These are phyloP conservation scores for Acleris cristana DNA, from an alignment of 2,888 invertebrate species.

Conservation along the genomic window DNA sequence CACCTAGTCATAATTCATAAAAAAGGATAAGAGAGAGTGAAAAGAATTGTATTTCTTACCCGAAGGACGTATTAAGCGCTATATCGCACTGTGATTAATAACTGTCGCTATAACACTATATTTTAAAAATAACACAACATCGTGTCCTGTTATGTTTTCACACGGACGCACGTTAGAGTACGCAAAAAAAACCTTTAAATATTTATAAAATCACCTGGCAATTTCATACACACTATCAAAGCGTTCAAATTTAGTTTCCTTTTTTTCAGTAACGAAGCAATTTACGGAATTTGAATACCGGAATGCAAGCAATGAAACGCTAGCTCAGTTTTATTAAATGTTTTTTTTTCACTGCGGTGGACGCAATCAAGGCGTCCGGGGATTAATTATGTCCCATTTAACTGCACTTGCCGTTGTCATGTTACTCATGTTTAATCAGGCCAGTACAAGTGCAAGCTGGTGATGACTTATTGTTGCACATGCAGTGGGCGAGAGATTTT, in stretches of 20 bases:
- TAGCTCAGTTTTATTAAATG: constrained; percentile 23
- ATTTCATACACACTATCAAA: not conserved
- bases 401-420: constrained; percentile 33
- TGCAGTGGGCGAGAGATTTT: constrained; percentile 5
- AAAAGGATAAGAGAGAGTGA: too few species aligned
- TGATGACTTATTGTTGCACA: constrained; percentile 31
- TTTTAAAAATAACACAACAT: too few species aligned
- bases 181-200: not conserved
- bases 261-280: constrained; percentile 24
- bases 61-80: too few species aligned
- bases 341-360: constrained; percentile 25
- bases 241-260: not conserved
- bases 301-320: constrained; percentile 10
- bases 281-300: constrained; percentile 21
- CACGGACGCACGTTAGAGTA: too few species aligned
- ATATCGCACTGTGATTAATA: too few species aligned
- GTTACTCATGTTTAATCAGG: constrained; percentile 37
- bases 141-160: too few species aligned
- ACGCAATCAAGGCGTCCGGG: constrained; percentile 29
- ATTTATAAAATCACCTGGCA: not conserved
- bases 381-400: constrained; percentile 34
- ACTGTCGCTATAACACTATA: too few species aligned
- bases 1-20: too few species aligned
- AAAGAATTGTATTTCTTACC: too few species aligned
- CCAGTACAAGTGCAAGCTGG: constrained; percentile 21